Evolutionary conservation across 2,888 invertebrate genomes (phyloP).

Genomic region (Campopleginae sp.): DNA sequence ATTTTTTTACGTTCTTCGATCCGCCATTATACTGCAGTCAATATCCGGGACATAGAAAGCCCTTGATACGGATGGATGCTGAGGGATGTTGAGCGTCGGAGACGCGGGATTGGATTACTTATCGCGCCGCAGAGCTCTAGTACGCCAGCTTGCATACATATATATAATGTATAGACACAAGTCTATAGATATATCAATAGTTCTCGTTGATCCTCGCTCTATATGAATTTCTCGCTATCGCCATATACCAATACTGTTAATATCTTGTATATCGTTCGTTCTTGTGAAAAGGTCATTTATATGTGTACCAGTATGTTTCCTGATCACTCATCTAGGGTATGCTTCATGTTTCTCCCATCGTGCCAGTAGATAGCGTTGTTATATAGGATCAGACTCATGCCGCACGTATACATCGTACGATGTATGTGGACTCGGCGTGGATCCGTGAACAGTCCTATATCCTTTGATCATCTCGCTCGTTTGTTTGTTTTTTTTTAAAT

Average conservation of each 20-base stretch:
- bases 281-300: conserved; percentile 19
- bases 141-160: conserved; percentile 26
- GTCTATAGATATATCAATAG: conserved; percentile 15
- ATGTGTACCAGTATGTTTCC: conserved; percentile 28
- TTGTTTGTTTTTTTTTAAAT: too few species aligned
- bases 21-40: not conserved
- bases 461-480: conserved; percentile 29
- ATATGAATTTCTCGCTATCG: conserved; percentile 18
- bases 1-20: not conserved
- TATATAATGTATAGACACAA: not conserved
- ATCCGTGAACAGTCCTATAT: conserved; percentile 5
- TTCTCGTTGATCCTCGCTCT: conserved; percentile 15
- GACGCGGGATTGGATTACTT: conserved; percentile 77
- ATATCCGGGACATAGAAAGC: not conserved
- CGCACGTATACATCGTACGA: conserved; percentile 4
- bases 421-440: conserved; percentile 8
- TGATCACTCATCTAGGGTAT: conserved; percentile 16
- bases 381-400: conserved; percentile 29
- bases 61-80: conserved; percentile 33
- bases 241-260: not conserved
- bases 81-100: conserved; percentile 69
- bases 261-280: conserved; percentile 13
- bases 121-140: conserved; percentile 61
- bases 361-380: conserved; percentile 26
- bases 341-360: conserved; percentile 20